Conservation (phyloP, 2,113 vertebrate genomes). For the Ageneiosus marmoratus region DNA sequence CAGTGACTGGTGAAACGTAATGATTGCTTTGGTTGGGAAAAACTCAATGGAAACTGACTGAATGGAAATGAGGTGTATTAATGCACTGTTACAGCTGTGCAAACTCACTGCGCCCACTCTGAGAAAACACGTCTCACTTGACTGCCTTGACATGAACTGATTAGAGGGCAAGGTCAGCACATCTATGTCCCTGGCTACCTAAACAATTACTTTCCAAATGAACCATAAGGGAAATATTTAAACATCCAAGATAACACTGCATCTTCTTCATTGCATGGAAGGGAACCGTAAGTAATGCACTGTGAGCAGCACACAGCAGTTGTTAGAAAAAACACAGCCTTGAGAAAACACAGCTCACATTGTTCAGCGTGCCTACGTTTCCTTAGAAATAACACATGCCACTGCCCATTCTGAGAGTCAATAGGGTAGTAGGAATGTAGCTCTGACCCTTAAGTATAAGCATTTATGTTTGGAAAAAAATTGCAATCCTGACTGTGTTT, state of each 20-base stretch:
- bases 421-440: background rate
- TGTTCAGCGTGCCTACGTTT: background rate
- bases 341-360: background rate
- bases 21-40: background rate
- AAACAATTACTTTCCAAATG: background rate
- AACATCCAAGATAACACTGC: background rate
- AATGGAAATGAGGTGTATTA: background rate
- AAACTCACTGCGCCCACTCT: background rate
- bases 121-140: background rate
- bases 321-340: background rate
- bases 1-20: background rate
- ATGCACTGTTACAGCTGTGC: constrained; percentile 38
- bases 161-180: background rate
- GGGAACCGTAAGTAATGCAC: background rate
- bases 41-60: background rate
- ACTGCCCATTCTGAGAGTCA: background rate
- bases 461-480: background rate
- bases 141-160: constrained; percentile 4
- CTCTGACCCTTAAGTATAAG: background rate
- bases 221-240: too few species aligned
- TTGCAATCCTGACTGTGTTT: too few species aligned
- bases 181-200: background rate
- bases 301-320: background rate
- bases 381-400: constrained; percentile 33
- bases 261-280: background rate